Conservation (phyloP, 2,797 vertebrate species). For the Chanos chanos region DNA sequence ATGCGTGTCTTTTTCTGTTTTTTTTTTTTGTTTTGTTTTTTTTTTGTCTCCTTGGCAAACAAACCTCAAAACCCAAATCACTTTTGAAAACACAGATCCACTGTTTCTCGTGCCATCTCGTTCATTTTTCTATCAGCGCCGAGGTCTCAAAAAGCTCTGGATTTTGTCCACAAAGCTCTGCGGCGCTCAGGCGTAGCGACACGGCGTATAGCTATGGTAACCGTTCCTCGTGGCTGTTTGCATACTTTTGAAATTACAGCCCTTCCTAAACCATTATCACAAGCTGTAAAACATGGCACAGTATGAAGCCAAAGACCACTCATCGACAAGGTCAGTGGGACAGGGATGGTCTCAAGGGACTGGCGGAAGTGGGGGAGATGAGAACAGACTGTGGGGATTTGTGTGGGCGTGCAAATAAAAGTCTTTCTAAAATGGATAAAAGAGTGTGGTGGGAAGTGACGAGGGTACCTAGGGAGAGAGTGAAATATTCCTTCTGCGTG, state of each 20-base stretch:
- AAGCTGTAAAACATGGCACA: constrained; percentile 53
- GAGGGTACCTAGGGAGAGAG: too few species aligned
- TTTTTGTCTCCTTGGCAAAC: constrained; percentile 9
- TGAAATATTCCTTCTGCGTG: too few species aligned
- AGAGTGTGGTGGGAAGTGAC: too few species aligned
- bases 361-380: constrained; percentile 1
- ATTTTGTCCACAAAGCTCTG: constrained; percentile 19
- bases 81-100: constrained; percentile 13
- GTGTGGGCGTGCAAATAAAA: background rate
- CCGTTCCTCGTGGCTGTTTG: constrained; percentile 47
- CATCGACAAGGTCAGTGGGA: constrained; percentile 41
- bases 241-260: constrained; percentile 64
- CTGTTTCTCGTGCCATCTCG: constrained; percentile 12
- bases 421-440: too few species aligned
- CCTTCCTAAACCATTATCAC: constrained; percentile 57
- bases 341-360: constrained; percentile 28
- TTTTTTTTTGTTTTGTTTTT: constrained; percentile 14
- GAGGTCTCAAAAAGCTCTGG: constrained; percentile 12
- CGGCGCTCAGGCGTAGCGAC: constrained; percentile 7
- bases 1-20: too few species aligned
- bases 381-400: background rate
- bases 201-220: constrained; percentile 15
- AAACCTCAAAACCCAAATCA: constrained; percentile 7
- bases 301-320: constrained; percentile 45
- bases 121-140: constrained; percentile 31